Conservation (phyloP, 2,888 invertebrate genomes). For the Ennomos erosarius region DNA sequence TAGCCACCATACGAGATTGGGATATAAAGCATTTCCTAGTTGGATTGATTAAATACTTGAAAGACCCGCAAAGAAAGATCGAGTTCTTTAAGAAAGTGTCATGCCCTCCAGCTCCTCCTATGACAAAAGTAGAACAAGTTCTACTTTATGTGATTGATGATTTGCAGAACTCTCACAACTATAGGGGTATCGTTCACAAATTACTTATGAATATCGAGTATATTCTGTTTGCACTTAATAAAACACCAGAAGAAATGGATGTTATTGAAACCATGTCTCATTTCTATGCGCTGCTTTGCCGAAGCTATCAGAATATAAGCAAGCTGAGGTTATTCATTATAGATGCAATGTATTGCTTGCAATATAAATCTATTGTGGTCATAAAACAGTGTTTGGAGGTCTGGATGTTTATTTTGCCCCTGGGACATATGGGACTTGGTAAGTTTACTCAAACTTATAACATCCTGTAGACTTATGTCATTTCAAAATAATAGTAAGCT, state of each 20-base stretch:
- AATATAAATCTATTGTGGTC: conserved; percentile 68
- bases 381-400: conserved; percentile 74
- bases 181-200: conserved; percentile 52
- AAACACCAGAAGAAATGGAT: conserved; percentile 62
- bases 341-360: conserved; percentile 78
- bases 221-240: conserved; percentile 66
- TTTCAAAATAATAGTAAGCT: no score
- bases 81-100: conserved; percentile 60
- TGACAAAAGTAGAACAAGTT: conserved; percentile 72
- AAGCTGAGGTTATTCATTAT: conserved; percentile 69
- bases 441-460: conserved; percentile 41
- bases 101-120: conserved; percentile 60
- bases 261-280: conserved; percentile 70
- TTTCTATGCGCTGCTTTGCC: conserved; percentile 74
- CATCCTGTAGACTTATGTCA: no score
- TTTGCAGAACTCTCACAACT: conserved; percentile 46
- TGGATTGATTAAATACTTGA: conserved; percentile 64
- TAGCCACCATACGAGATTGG: conserved; percentile 54
- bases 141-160: conserved; percentile 63
- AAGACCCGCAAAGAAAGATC: conserved; percentile 59
- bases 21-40: conserved; percentile 56
- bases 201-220: conserved; percentile 67
- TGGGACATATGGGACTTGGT: conserved; percentile 71
- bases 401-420: conserved; percentile 72
- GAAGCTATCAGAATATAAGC: conserved; percentile 60